These are phyloP conservation scores for Myotis pilosus DNA, from an alignment of 2,797 vertebrate species.

Conservation along the genomic window DNA sequence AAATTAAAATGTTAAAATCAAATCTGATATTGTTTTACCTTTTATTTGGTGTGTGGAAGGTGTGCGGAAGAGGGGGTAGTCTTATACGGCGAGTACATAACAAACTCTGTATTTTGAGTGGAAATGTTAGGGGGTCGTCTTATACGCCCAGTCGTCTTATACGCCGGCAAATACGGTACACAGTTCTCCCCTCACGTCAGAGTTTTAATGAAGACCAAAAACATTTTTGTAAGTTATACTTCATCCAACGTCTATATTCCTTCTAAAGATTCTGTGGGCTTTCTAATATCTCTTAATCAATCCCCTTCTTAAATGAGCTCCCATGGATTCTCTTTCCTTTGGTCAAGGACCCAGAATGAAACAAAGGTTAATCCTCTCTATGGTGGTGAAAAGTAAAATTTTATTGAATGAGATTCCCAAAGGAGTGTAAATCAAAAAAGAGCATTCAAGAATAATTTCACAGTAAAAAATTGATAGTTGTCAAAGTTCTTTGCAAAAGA, in stretches of 20 bases:
- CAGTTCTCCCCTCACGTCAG: no score
- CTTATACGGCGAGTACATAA: no score
- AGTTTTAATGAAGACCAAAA: neutral
- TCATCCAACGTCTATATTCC: neutral
- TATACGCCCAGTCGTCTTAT: no score
- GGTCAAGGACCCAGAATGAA: neutral
- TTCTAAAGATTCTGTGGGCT: neutral
- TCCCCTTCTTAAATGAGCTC: neutral
- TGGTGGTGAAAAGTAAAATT: neutral
- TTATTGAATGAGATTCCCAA: neutral
- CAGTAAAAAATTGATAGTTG: neutral
- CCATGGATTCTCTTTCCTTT: neutral
- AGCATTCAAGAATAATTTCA: neutral
- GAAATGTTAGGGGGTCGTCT: no score
- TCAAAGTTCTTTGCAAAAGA: neutral
- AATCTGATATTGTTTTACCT: no score
- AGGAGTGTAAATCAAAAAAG: neutral
- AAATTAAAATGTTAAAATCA: no score
- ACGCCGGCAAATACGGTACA: no score
- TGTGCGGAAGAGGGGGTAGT: no score
- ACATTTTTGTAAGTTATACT: neutral
- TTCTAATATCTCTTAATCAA: neutral
- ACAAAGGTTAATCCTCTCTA: neutral
- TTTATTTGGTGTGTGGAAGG: no score
- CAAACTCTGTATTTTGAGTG: no score